A percentile compares a stretch with the other conserved stretches of the same genome.
Evolutionary conservation across 2,888 invertebrate genomes (phyloP).

Genomic region (Mycogona germanica): DNA sequence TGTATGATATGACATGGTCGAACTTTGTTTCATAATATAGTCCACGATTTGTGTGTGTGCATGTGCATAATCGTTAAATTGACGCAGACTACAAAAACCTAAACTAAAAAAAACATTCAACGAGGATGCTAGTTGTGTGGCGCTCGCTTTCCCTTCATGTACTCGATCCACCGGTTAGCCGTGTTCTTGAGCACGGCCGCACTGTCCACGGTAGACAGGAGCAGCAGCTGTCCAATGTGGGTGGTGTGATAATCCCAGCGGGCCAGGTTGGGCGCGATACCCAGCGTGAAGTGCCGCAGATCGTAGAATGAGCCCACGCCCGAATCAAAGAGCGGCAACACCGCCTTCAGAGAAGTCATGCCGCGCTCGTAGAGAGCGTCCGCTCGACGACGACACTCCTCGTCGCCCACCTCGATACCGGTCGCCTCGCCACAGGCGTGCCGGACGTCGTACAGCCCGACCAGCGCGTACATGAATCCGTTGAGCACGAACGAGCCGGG

Average conservation of each 20-base stretch:
- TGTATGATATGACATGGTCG: too few relatives aligned
- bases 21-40: too few relatives aligned
- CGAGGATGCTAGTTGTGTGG: slow-evolving; percentile 65
- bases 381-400: slow-evolving; percentile 50
- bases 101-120: too few relatives aligned
- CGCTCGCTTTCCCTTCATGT: slow-evolving; percentile 88
- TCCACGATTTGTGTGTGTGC: too few relatives aligned
- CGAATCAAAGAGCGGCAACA: slow-evolving; percentile 85
- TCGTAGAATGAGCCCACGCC: slow-evolving; percentile 95
- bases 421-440: slow-evolving; percentile 42
- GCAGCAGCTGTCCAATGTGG: slow-evolving; percentile 76
- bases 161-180: slow-evolving; percentile 85
- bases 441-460: slow-evolving; percentile 92
- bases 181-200: slow-evolving; percentile 61
- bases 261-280: slow-evolving; percentile 84
- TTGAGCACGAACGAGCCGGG: slow-evolving; percentile 93
- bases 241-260: slow-evolving; percentile 99
- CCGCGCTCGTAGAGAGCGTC: slow-evolving; percentile 68
- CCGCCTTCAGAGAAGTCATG: slow-evolving; percentile 69
- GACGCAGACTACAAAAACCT: too few relatives aligned
- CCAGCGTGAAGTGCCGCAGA: slow-evolving; percentile 79
- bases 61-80: too few relatives aligned
- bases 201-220: slow-evolving; percentile 68
- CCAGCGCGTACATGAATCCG: slow-evolving; percentile 93
- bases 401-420: slow-evolving; percentile 40